These are phyloP conservation scores for Acronicta alni DNA, from an alignment of 2,888 invertebrate genomes.

Conservation along the genomic window DNA sequence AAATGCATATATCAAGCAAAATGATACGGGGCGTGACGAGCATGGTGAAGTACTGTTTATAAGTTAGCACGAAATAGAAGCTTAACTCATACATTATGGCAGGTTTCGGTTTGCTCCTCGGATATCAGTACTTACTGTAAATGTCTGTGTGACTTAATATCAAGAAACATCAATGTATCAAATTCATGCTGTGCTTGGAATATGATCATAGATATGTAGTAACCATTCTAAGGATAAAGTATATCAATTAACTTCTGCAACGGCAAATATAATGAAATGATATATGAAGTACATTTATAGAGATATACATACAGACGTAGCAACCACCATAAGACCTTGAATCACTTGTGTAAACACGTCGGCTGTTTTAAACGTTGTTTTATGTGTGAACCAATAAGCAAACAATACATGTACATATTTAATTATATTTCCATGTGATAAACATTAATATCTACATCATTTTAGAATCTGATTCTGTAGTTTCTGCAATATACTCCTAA, in stretches of 20 bases:
- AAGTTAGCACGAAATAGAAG: conserved; percentile 10
- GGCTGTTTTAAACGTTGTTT: conserved; percentile 27
- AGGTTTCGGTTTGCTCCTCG: conserved; percentile 35
- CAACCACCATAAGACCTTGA: conserved; percentile 63
- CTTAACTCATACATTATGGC: conserved; percentile 11
- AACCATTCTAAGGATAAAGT: conserved; percentile 14
- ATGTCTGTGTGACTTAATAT: neutral
- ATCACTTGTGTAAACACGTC: conserved; percentile 26
- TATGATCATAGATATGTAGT: conserved; percentile 19
- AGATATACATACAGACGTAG: conserved; percentile 34
- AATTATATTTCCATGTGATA: neutral
- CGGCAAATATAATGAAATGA: conserved; percentile 31
- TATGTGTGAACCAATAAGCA: conserved; percentile 24
- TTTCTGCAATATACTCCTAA: no score
- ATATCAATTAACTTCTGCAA: conserved; percentile 24
- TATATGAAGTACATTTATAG: conserved; percentile 12
- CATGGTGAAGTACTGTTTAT: conserved; percentile 22
- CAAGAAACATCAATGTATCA: conserved; percentile 25
- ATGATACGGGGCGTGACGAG: conserved; percentile 46
- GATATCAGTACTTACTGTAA: conserved; percentile 21
- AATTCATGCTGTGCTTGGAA: conserved; percentile 25
- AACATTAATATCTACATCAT: neutral
- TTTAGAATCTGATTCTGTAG: neutral
- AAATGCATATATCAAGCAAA: conserved; percentile 44
- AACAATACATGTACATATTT: neutral